These are phyloP conservation scores for Acanthococcus lagerstroemiae DNA, from an alignment of 2,888 invertebrate genomes.

Conservation along the genomic window DNA sequence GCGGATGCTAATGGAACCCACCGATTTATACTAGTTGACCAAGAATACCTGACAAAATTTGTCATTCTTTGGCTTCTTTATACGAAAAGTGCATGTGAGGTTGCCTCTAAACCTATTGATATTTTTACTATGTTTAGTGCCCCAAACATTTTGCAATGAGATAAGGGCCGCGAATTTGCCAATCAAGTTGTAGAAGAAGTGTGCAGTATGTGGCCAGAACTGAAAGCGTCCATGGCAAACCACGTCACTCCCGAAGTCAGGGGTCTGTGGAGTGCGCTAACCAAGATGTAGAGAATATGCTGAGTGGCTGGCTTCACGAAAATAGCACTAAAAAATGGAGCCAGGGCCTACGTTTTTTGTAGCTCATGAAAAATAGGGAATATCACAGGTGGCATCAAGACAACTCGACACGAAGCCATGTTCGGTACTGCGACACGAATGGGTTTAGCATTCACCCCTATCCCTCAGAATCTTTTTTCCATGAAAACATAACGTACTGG, in stretches of 20 bases:
- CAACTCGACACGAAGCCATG: slow-evolving; percentile 40
- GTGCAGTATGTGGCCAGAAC: slow-evolving; percentile 38
- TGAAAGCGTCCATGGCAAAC: slow-evolving; percentile 42
- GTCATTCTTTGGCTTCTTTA: slow-evolving; percentile 38
- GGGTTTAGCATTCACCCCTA: slow-evolving; percentile 34
- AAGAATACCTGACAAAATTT: slow-evolving; percentile 41
- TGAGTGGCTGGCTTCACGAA: slow-evolving; percentile 40
- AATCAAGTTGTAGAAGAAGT: slow-evolving; percentile 36
- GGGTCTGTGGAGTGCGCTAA: slow-evolving; percentile 40
- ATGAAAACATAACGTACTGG: slow-evolving; percentile 28
- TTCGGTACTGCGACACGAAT: slow-evolving; percentile 37
- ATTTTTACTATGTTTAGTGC: slow-evolving; percentile 34
- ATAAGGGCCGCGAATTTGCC: slow-evolving; percentile 38
- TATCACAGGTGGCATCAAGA: slow-evolving; percentile 40
- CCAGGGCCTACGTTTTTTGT: slow-evolving; percentile 41
- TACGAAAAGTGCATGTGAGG: slow-evolving; percentile 38
- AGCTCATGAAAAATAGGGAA: slow-evolving; percentile 42
- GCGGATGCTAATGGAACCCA: slow-evolving; percentile 39
- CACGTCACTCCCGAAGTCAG: slow-evolving; percentile 39
- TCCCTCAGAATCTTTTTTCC: slow-evolving; percentile 14
- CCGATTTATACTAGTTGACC: slow-evolving; percentile 40
- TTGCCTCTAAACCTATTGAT: slow-evolving; percentile 36
- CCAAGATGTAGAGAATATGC: slow-evolving; percentile 41
- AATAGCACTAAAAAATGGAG: slow-evolving; percentile 41
- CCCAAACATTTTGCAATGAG: slow-evolving; percentile 32